These are phyloP conservation scores for Cheilosia impressa DNA, from an alignment of 2,888 invertebrate species.

Conservation along the genomic window DNA sequence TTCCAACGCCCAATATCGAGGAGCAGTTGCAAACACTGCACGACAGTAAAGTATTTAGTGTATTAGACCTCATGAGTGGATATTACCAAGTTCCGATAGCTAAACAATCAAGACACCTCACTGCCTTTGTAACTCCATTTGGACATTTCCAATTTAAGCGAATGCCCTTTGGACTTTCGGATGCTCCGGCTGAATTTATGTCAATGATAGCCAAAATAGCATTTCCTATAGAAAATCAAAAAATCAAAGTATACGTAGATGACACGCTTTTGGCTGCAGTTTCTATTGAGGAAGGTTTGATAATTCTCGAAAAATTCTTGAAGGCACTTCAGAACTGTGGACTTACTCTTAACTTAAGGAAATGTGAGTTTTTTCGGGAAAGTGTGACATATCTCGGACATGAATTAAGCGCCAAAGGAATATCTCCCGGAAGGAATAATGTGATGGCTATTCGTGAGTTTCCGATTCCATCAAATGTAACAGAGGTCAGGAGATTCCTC, in stretches of 20 bases:
- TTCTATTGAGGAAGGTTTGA: constrained; percentile 1
- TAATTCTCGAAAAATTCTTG: constrained; percentile 1
- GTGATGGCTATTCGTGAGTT: too few species aligned
- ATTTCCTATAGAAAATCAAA: not conserved
- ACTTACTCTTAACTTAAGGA: constrained; percentile 19
- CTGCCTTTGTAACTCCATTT: constrained; percentile 3
- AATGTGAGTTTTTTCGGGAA: too few species aligned
- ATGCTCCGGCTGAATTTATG: constrained; percentile 7
- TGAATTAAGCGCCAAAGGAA: too few species aligned
- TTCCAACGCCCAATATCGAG: constrained; percentile 21
- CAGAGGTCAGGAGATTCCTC: too few species aligned
- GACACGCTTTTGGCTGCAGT: constrained; percentile 4
- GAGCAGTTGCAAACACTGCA: constrained; percentile 16
- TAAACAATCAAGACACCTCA: not conserved
- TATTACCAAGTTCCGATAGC: constrained; percentile 8
- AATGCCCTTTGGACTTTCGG: not conserved
- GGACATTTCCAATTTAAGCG: constrained; percentile 4
- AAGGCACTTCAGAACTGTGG: constrained; percentile 5
- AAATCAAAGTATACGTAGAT: constrained; percentile 13
- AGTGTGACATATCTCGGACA: too few species aligned
- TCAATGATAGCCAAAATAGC: not conserved
- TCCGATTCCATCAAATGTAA: too few species aligned
- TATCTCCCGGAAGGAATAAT: too few species aligned
- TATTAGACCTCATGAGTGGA: constrained; percentile 1
- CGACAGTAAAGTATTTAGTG: not conserved